These are phyloP conservation scores for Recurvirostra avosetta DNA, from an alignment of 2,113 vertebrate genomes.

Conservation along the genomic window DNA sequence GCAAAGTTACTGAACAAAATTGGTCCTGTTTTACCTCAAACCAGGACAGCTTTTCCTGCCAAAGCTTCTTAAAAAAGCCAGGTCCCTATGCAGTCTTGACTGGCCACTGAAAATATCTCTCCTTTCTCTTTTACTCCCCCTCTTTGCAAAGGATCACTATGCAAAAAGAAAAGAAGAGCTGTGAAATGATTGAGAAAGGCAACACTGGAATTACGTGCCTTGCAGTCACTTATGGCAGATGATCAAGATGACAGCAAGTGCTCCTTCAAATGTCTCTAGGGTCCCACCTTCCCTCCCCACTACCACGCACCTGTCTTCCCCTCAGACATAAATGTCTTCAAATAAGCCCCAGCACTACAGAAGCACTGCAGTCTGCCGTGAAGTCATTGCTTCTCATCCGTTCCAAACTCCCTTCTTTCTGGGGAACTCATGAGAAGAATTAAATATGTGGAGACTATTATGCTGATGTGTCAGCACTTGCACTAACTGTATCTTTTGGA, in stretches of 20 bases:
- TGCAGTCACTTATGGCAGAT: background rate
- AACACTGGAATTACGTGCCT: background rate
- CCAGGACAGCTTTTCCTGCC: background rate
- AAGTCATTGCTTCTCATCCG: background rate
- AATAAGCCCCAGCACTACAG: background rate
- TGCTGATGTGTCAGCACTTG: background rate
- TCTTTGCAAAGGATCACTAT: background rate
- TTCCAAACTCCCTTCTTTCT: background rate
- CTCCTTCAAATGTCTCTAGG: background rate
- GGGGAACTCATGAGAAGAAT: background rate
- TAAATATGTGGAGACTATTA: background rate
- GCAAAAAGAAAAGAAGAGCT: background rate
- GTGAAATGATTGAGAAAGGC: background rate
- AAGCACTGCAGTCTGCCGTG: background rate
- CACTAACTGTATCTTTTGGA: background rate
- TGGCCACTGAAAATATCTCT: background rate
- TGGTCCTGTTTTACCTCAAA: too few species aligned
- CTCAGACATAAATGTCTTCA: background rate
- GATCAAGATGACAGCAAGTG: background rate
- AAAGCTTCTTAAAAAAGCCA: background rate
- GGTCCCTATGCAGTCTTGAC: background rate
- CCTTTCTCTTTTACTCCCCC: background rate
- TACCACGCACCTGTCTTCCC: background rate
- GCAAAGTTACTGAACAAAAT: too few species aligned
- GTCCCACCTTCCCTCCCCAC: background rate